Base-by-base conservation (phyloP, 2,888 invertebrate genomes). In the Leptopilina syphax region DNA sequence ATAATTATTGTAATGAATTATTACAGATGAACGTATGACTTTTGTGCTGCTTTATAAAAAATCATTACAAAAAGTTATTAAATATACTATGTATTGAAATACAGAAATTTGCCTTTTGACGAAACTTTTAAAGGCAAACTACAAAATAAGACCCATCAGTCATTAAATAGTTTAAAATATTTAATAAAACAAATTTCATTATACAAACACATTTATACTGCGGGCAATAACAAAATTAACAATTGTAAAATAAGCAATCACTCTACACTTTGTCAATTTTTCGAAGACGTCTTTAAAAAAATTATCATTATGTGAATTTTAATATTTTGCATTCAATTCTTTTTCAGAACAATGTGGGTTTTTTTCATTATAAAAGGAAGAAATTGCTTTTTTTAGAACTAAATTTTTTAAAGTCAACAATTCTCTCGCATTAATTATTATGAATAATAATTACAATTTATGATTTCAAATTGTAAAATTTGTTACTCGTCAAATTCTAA, bases 91-190 rank as follows among this genome's bases (percentile, higher is more conserved):
- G n/a, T n/a, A n/a, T 47, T 47, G 47, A 50, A 50, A 50, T 50
- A 50, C 50, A 10, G 10, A 50, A 50, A 70, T 7, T 24, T 54
- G 27, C 70, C 12, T 70, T 54, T 44, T 44, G 44, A 7, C 44
- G 12, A 18, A 44, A 18, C 8, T 50, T 70, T 47, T 7, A 27
- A 34, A 70, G 54, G 50, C 13, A 70, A 70, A 70, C 70, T 50
- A 50, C 12, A 24, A 54, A 54, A 70, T 27, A 54, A 54, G 54
- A 60, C 57, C 44, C 57, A 13, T 34, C 34, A 73, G 57, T 54
- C 54, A 73, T 73, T 57, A 73, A 73, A 73, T 73, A 57, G 73
- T 54, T 54, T 34, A 73, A 57, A 57, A 73, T 73, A 73, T 73
- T 73, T 57, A 60, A 73, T 73, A 73, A 44, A 73, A 73, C n/a